These are phyloP conservation scores for Lamellibrachia columna DNA, from an alignment of 2,888 invertebrate genomes.

Conservation along the genomic window DNA sequence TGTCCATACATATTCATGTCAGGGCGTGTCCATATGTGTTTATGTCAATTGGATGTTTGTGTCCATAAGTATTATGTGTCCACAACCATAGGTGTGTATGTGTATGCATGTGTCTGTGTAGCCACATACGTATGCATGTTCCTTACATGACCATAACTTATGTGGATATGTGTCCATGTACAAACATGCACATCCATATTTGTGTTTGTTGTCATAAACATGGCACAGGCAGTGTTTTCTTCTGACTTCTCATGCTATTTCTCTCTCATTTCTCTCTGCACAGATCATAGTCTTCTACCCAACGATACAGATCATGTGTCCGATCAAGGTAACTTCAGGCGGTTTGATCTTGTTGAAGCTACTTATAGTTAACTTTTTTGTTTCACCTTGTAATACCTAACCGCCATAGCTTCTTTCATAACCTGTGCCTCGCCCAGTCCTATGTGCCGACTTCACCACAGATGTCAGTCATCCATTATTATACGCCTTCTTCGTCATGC, in stretches of 20 bases:
- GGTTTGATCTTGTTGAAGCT: background rate
- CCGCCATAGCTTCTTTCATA: background rate
- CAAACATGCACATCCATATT: too few species aligned
- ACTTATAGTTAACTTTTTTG: background rate
- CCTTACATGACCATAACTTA: too few species aligned
- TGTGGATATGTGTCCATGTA: too few species aligned
- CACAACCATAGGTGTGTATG: too few species aligned
- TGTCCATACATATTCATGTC: background rate
- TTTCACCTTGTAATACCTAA: background rate
- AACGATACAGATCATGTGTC: background rate
- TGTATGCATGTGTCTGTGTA: too few species aligned
- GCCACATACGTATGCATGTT: too few species aligned
- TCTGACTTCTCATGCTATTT: background rate
- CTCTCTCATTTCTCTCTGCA: background rate
- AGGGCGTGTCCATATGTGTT: background rate
- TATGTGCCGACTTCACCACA: background rate
- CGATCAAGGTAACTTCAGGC: slow-evolving; percentile 10
- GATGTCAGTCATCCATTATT: background rate
- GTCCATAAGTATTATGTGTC: too few species aligned
- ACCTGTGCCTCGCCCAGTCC: background rate
- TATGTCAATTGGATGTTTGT: too few species aligned
- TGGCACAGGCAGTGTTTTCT: background rate
- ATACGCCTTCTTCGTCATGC: background rate
- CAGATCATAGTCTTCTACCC: slow-evolving; percentile 16
- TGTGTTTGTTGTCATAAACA: background rate